These are phyloP conservation scores for Tigriopus japonicus DNA, from an alignment of 1,140 invertebrate genomes.

Conservation along the genomic window DNA sequence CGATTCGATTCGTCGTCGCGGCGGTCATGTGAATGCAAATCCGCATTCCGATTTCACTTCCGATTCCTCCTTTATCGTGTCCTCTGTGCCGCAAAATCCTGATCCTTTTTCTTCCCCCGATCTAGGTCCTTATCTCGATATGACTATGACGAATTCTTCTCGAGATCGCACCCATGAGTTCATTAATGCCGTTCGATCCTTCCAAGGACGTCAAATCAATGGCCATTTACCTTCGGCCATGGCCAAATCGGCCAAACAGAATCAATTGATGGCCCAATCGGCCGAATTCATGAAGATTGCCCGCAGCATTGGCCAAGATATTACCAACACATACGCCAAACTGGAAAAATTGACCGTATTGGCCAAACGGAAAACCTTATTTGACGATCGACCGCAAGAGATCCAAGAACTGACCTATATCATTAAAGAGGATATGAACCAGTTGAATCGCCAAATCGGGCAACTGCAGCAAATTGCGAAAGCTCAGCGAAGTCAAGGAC, in stretches of 20 bases:
- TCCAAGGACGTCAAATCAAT: background rate
- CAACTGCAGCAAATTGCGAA: slow-evolving; percentile 52
- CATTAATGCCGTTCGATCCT: background rate
- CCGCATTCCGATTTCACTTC: too few relatives aligned
- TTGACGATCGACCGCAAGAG: slow-evolving; percentile 85
- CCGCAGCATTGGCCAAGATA: slow-evolving; percentile 82
- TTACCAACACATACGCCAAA: slow-evolving; percentile 87
- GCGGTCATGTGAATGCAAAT: too few relatives aligned
- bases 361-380: slow-evolving; percentile 52
- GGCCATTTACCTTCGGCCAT: background rate
- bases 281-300: slow-evolving; percentile 19
- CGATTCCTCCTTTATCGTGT: too few relatives aligned
- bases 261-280: slow-evolving; percentile 2
- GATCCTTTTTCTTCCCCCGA: too few relatives aligned
- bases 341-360: slow-evolving; percentile 69
- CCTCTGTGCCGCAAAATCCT: too few relatives aligned
- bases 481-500: slow-evolving; percentile 24
- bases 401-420: slow-evolving; percentile 95
- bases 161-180: background rate
- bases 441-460: slow-evolving; percentile 85
- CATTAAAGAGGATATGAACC: slow-evolving; percentile 87
- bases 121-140: too few relatives aligned
- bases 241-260: background rate
- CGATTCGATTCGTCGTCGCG: too few relatives aligned
- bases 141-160: background rate